Percentiles rank a stretch among this genome's conserved stretches.
Conservation (phyloP, 2,888 invertebrate species). For the Gastrophysa polygoni region DNA sequence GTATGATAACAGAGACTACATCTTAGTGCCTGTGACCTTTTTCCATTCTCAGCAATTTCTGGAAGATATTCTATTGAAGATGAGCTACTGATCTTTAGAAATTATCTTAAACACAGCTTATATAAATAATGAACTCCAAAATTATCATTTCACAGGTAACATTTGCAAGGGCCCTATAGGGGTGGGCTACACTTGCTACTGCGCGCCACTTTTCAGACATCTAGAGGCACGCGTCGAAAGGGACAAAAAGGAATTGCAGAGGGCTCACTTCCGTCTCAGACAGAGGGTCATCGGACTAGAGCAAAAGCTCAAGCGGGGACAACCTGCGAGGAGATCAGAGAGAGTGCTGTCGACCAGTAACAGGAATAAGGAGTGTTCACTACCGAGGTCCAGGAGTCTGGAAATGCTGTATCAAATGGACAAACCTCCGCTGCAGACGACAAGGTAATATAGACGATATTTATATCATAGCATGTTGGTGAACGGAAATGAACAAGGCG, state of each 20-base stretch:
- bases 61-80: too few relatives aligned
- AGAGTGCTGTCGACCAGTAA: slow-evolving; percentile 62
- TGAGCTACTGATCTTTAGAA: too few relatives aligned
- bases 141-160: slow-evolving; percentile 68
- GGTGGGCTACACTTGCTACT: slow-evolving; percentile 90
- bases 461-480: too few relatives aligned
- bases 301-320: slow-evolving; percentile 71
- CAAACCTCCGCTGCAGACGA: slow-evolving; percentile 46
- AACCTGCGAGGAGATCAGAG: slow-evolving; percentile 65
- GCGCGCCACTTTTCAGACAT: slow-evolving; percentile 88
- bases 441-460: too few relatives aligned
- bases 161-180: slow-evolving; percentile 96
- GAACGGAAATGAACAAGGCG: too few relatives aligned
- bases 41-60: too few relatives aligned
- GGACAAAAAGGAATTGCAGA: slow-evolving; percentile 79
- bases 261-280: slow-evolving; percentile 77
- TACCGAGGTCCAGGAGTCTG: slow-evolving; percentile 73
- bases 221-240: slow-evolving; percentile 83
- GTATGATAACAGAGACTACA: too few relatives aligned
- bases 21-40: too few relatives aligned
- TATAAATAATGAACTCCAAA: too few relatives aligned
- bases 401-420: slow-evolving; percentile 66
- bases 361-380: slow-evolving; percentile 63
- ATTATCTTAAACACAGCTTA: too few relatives aligned
- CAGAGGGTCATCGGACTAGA: slow-evolving; percentile 81